Conservation (phyloP, 2,888 invertebrate species). For the Chloroclystis v-ata region DNA sequence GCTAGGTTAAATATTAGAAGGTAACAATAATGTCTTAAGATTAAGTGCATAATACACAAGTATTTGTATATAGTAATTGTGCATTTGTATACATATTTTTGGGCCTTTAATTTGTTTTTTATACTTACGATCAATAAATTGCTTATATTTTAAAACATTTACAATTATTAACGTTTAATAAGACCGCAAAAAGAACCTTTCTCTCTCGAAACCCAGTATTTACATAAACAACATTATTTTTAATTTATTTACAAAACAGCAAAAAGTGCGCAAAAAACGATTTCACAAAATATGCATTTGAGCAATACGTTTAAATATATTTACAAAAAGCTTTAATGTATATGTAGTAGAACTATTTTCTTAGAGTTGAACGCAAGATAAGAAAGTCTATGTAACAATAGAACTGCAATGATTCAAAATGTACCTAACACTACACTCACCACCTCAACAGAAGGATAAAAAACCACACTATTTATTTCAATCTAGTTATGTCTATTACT, state of each 20-base stretch:
- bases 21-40: slow-evolving; percentile 47
- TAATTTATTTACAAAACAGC: slow-evolving; percentile 68
- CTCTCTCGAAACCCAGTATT: slow-evolving; percentile 53
- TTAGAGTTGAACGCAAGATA: slow-evolving; percentile 23
- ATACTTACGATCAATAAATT: slow-evolving; percentile 49
- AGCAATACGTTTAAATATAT: slow-evolving; percentile 74
- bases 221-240: slow-evolving; percentile 48
- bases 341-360: slow-evolving; percentile 29
- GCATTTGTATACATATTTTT: slow-evolving; percentile 73
- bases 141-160: slow-evolving; percentile 28
- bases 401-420: slow-evolving; percentile 18
- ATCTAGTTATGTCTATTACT: slow-evolving; percentile 30
- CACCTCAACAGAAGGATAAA: slow-evolving; percentile 13
- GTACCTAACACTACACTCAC: slow-evolving; percentile 17
- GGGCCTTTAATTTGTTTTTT: slow-evolving; percentile 65
- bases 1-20: slow-evolving; percentile 32
- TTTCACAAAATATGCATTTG: slow-evolving; percentile 78
- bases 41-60: slow-evolving; percentile 53
- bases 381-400: slow-evolving; percentile 22
- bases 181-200: slow-evolving; percentile 43
- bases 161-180: slow-evolving; percentile 26
- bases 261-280: slow-evolving; percentile 76
- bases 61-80: slow-evolving; percentile 66
- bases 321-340: slow-evolving; percentile 66
- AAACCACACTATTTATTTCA: slow-evolving; percentile 14